Base-by-base conservation (phyloP, 2,113 vertebrate species). In the Psophia crepitans region DNA sequence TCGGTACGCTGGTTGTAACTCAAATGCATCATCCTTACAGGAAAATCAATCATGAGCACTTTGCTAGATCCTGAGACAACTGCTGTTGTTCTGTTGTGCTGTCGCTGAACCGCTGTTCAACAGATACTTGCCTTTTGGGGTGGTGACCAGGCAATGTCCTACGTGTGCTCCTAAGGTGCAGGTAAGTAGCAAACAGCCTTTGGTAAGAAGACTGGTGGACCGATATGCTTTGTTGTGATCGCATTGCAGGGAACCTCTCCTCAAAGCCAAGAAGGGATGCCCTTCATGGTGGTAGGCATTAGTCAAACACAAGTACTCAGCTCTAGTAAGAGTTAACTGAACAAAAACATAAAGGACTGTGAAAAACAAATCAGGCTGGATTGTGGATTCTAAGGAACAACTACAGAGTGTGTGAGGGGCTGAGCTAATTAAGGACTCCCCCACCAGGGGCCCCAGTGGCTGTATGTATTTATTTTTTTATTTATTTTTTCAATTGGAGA, bases 401-500 rank as follows among this genome's bases (percentile, higher is more conserved):
- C 37, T n/a, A 41, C 76, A 24, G 41, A 32, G 37, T 12, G 15
- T 77, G 57, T 64, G 58, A 84, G 76, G 56, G 49, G 43, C 88
- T 75, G 35, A 89, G 58, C 65, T 96, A 80, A 97, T 96, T 30
- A 94, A 75, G 17, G 39, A 65, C 26, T 76, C 49, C 57, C 76
- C 33, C 51, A 77, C 11, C 19, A 86, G 87, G 87, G 43, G 63
- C 73, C 49, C 30, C 37, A 58, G 41, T 33, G 49, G 18, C 79
- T 48, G 22, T 14, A 64, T 76, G 66, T 69, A 87, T 75, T 58
- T 21, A 53, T 53, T 53, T 53, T 28, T 75, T 87, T 49, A 32
- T 20, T 93, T 41, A 48, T 89, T 92, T 94, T 90, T 93, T 58
- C 93, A 83, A 6, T 89, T 92, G 92, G 79, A 94, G 95, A 58